phyloP scores from a whole-genome alignment of 1,140 invertebrate genomes.

The Himalopsyche phryganea region DNA sequence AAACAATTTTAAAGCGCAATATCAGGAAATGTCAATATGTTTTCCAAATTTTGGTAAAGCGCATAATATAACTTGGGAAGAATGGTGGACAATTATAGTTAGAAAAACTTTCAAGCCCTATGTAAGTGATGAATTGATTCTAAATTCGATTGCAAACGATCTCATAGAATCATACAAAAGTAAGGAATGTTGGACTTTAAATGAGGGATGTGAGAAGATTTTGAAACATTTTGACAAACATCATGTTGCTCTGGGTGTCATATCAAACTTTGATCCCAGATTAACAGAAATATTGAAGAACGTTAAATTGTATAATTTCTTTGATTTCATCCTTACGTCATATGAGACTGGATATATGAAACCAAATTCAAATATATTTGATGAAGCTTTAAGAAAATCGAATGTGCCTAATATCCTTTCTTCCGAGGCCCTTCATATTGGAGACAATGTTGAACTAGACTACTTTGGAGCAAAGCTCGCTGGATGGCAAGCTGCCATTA shows the following conservation, averaged over 20 bases:
- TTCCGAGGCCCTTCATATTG: constrained; percentile 73
- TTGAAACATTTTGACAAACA: constrained; percentile 56
- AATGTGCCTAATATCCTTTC: constrained; percentile 48
- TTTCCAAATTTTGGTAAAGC: constrained; percentile 79
- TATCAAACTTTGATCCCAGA: constrained; percentile 87
- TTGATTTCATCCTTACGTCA: constrained; percentile 78
- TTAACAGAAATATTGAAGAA: constrained; percentile 64
- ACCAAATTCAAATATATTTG: constrained; percentile 71
- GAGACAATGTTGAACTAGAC: constrained; percentile 72
- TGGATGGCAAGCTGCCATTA: constrained; percentile 69
- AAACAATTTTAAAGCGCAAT: constrained; percentile 62
- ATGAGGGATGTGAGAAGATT: constrained; percentile 61
- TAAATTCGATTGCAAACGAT: constrained; percentile 53
- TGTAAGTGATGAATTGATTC: constrained; percentile 31
- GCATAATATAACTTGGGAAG: constrained; percentile 65
- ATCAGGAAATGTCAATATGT: constrained; percentile 56
- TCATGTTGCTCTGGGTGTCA: constrained; percentile 64
- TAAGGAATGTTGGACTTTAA: constrained; percentile 65
- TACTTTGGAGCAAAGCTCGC: constrained; percentile 70
- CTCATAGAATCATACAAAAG: constrained; percentile 67
- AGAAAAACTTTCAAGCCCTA: constrained; percentile 60
- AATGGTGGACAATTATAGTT: constrained; percentile 78
- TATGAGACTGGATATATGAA: constrained; percentile 72
- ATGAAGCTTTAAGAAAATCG: constrained; percentile 58
- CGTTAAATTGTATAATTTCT: constrained; percentile 62